phyloP scores from a whole-genome alignment of 2,797 vertebrate species.

The Staurois parvus region DNA sequence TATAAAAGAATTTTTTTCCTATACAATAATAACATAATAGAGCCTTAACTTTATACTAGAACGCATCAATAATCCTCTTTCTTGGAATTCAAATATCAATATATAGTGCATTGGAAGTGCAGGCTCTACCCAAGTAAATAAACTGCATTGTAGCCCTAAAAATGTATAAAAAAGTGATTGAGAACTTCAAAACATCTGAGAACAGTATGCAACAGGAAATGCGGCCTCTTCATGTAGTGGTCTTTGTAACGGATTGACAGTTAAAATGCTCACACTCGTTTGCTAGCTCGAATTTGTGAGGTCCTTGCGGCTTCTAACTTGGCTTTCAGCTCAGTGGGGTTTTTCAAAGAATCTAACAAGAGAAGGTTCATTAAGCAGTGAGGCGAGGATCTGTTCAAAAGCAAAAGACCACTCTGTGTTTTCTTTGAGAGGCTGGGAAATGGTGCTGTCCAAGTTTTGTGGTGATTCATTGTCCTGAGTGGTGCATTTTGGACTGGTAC shows the following conservation, averaged over 20 bases:
- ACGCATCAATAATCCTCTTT: background rate
- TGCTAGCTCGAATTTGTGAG: constrained; percentile 82
- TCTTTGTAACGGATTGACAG: background rate
- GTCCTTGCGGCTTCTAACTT: constrained; percentile 82
- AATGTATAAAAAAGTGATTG: constrained; percentile 25
- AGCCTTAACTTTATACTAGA: background rate
- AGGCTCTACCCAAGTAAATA: constrained; percentile 1
- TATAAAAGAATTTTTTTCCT: background rate
- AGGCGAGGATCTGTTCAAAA: constrained; percentile 97
- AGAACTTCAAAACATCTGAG: background rate
- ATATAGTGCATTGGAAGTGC: constrained; percentile 21
- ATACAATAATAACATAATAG: background rate
- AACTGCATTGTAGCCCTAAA: constrained; percentile 15
- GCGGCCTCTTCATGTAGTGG: constrained; percentile 8
- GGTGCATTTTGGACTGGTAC: constrained; percentile 13
- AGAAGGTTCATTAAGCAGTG: constrained; percentile 91
- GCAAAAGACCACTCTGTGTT: constrained; percentile 92
- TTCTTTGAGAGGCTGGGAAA: constrained; percentile 55
- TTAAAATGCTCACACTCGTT: constrained; percentile 65
- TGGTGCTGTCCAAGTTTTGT: constrained; percentile 53
- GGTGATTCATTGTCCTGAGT: constrained; percentile 59
- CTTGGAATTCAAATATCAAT: background rate
- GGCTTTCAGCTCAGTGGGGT: constrained; percentile 78
- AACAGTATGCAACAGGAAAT: background rate
- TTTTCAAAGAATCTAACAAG: constrained; percentile 94